These are phyloP conservation scores for Leptobrachium leishanense DNA, from an alignment of 2,113 vertebrate genomes.

Conservation along the genomic window DNA sequence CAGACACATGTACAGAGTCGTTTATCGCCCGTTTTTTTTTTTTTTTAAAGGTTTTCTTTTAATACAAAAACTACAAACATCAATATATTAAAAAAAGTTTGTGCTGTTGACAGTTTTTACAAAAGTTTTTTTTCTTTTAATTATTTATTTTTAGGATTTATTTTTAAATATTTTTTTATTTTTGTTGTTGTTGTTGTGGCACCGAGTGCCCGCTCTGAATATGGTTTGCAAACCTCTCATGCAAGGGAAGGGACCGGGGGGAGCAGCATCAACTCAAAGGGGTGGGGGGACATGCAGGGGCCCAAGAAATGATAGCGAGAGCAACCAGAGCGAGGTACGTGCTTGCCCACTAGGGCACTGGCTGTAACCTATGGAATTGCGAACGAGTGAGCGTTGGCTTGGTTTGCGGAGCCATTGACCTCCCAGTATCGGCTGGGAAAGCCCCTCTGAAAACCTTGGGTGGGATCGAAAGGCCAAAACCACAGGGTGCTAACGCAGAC, in stretches of 20 bases:
- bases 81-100: constrained; percentile 93
- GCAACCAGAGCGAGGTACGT: neutral
- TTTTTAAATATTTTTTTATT: constrained; percentile 54
- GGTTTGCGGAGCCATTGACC: neutral
- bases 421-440: too few relatives aligned
- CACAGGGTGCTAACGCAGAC: neutral
- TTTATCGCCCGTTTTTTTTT: constrained; percentile 57
- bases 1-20: constrained; percentile 71
- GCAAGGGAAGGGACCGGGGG: neutral
- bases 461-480: constrained; percentile 12
- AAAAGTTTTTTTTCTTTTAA: constrained; percentile 68
- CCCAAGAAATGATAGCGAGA: constrained; percentile 14
- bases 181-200: constrained; percentile 41
- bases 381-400: neutral
- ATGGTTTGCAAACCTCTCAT: constrained; percentile 23
- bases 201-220: constrained; percentile 61
- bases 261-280: constrained; percentile 31
- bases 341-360: neutral
- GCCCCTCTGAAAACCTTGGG: neutral
- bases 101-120: constrained; percentile 92
- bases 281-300: constrained; percentile 20
- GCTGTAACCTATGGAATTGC: constrained; percentile 6
- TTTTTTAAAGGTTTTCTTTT: constrained; percentile 67
- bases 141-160: too few relatives aligned
- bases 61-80: constrained; percentile 98